Conservation (phyloP, 2,888 invertebrate species). For the Nomada lathburiana region DNA sequence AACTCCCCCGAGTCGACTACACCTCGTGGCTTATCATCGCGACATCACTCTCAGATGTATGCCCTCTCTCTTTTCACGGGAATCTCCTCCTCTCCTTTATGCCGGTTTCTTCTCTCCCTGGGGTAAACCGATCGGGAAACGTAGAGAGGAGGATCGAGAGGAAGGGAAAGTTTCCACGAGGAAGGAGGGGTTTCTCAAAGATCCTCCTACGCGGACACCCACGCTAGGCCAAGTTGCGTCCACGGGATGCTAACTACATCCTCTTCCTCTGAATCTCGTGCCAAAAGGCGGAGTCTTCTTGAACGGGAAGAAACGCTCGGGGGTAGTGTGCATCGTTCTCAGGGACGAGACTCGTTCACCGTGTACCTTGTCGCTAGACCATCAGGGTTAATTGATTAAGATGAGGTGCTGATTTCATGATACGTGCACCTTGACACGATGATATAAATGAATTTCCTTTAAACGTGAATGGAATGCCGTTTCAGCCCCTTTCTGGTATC, state of each 20-base stretch:
- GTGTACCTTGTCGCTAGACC: constrained; percentile 31
- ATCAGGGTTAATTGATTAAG: constrained; percentile 27
- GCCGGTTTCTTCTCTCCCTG: constrained; percentile 40
- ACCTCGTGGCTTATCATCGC: constrained; percentile 81
- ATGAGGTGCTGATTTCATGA: constrained; percentile 23
- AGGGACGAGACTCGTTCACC: constrained; percentile 36
- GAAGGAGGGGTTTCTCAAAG: constrained; percentile 76
- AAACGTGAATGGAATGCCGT: background rate
- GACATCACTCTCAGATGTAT: constrained; percentile 76
- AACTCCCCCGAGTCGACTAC: constrained; percentile 77
- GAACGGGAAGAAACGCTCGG: constrained; percentile 36
- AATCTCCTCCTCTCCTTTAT: constrained; percentile 51
- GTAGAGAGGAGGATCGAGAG: constrained; percentile 62
- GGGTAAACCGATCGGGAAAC: constrained; percentile 35
- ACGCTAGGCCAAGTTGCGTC: constrained; percentile 66
- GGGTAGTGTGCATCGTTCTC: constrained; percentile 33
- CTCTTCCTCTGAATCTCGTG: constrained; percentile 50
- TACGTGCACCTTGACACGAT: background rate
- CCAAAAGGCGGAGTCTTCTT: constrained; percentile 71
- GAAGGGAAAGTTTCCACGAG: constrained; percentile 56
- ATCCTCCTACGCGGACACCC: constrained; percentile 80
- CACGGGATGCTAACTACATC: constrained; percentile 50
- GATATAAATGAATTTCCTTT: constrained; percentile 7
- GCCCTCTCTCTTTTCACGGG: constrained; percentile 46
- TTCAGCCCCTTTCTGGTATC: background rate